Percentiles rank a stretch among this genome's conserved stretches.
These are phyloP conservation scores for Pegoplata infirma DNA, from an alignment of 2,888 invertebrate genomes.

Conservation along the genomic window DNA sequence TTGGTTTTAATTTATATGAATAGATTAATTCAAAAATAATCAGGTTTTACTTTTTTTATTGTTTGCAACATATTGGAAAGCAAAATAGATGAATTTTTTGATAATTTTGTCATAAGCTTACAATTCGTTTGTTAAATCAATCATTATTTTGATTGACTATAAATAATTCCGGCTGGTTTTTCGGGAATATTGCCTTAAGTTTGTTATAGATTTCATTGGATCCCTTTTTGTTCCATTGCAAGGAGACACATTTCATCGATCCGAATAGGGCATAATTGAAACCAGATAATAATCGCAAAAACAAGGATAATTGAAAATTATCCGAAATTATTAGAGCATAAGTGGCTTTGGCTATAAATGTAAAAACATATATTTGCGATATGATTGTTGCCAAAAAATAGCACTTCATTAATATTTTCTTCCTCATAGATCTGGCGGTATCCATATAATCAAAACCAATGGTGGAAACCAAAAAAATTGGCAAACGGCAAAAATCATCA, in stretches of 20 bases:
- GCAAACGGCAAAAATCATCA: conserved; percentile 55
- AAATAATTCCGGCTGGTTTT: conserved; percentile 39
- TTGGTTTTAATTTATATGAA: no score
- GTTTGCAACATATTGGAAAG: no score
- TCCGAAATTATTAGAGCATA: background rate
- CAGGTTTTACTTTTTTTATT: no score
- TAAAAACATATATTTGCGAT: conserved; percentile 10
- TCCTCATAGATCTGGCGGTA: background rate
- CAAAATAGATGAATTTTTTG: no score
- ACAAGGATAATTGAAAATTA: conserved; percentile 1
- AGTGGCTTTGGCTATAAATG: conserved; percentile 22
- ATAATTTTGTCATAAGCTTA: no score
- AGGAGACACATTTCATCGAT: conserved; percentile 19
- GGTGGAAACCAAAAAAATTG: conserved; percentile 26
- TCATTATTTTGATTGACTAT: no score
- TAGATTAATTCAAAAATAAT: no score
- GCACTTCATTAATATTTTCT: background rate
- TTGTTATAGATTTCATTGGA: background rate
- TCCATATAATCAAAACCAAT: conserved; percentile 37
- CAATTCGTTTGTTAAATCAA: no score
- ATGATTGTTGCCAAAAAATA: background rate
- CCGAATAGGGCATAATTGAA: conserved; percentile 43
- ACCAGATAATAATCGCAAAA: conserved; percentile 39
- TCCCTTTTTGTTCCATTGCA: conserved; percentile 5
- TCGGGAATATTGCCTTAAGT: conserved; percentile 51